phyloP scores from a whole-genome alignment of 2,888 invertebrate genomes.

The Thera britannica region DNA sequence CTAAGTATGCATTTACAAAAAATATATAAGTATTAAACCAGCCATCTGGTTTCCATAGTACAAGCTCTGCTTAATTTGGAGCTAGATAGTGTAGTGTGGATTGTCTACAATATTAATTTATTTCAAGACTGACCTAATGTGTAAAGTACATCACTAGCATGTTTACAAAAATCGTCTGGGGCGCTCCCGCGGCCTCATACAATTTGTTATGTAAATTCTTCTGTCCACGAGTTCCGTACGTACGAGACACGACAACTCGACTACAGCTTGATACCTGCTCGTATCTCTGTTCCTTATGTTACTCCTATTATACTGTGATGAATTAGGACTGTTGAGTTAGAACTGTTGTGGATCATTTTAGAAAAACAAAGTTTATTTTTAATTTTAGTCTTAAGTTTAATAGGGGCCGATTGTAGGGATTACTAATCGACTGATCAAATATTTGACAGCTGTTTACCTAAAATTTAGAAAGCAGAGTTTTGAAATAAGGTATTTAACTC shows the following conservation, averaged over 20 bases:
- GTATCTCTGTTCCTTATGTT: slow-evolving; percentile 26
- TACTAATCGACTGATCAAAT: no score
- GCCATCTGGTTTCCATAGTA: no score
- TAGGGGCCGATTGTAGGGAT: no score
- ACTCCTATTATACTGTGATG: slow-evolving; percentile 10
- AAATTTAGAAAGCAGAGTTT: no score
- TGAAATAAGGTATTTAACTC: no score
- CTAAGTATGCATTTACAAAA: no score
- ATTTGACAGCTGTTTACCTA: no score
- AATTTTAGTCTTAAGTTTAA: no score
- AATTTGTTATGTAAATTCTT: slow-evolving; percentile 60
- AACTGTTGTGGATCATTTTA: background rate
- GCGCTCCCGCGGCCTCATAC: slow-evolving; percentile 51
- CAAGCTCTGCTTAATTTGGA: no score
- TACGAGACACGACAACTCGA: slow-evolving; percentile 32
- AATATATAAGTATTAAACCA: no score
- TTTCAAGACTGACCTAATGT: background rate
- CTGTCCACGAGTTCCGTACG: slow-evolving; percentile 36
- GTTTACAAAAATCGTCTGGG: slow-evolving; percentile 61
- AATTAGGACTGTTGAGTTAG: background rate
- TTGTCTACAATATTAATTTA: background rate
- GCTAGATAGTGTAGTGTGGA: no score
- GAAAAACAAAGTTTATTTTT: no score
- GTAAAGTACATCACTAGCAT: slow-evolving; percentile 40
- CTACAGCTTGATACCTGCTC: slow-evolving; percentile 28